These are phyloP conservation scores for Colistium nudipinnis DNA, from an alignment of 2,113 vertebrate genomes.

Conservation along the genomic window DNA sequence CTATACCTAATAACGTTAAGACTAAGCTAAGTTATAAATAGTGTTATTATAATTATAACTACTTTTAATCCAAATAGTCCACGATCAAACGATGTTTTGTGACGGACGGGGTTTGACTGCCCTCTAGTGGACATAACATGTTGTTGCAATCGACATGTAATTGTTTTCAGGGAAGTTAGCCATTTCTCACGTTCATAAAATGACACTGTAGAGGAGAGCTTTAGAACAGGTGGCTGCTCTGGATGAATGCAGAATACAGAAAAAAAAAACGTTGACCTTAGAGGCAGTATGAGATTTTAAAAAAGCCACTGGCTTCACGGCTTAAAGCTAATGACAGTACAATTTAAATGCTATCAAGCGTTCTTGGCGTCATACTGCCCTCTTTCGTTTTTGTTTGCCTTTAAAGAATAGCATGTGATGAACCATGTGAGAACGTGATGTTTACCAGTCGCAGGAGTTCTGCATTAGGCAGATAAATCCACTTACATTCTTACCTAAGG, in stretches of 20 bases:
- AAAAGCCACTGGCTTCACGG: too few relatives aligned
- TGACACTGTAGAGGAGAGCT: neutral
- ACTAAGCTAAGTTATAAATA: neutral
- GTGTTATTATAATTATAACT: neutral
- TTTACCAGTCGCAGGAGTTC: neutral
- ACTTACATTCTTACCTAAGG: slow-evolving; percentile 28
- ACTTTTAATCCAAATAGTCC: neutral
- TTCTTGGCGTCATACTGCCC: neutral
- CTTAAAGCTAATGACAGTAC: too few relatives aligned
- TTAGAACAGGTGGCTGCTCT: neutral
- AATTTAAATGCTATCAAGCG: neutral
- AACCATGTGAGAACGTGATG: neutral
- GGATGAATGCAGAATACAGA: neutral
- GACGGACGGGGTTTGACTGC: neutral
- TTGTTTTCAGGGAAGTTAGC: neutral
- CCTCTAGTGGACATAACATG: slow-evolving; percentile 13
- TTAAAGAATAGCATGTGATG: too few relatives aligned
- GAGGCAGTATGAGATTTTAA: too few relatives aligned
- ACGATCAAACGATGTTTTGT: neutral
- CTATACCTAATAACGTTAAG: neutral
- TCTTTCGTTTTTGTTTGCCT: neutral
- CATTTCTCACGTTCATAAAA: neutral
- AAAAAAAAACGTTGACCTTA: too few relatives aligned
- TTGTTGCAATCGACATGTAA: neutral
- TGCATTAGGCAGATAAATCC: slow-evolving; percentile 10